Conservation (phyloP, 1,140 invertebrate genomes). For the Mercenaria mercenaria region DNA sequence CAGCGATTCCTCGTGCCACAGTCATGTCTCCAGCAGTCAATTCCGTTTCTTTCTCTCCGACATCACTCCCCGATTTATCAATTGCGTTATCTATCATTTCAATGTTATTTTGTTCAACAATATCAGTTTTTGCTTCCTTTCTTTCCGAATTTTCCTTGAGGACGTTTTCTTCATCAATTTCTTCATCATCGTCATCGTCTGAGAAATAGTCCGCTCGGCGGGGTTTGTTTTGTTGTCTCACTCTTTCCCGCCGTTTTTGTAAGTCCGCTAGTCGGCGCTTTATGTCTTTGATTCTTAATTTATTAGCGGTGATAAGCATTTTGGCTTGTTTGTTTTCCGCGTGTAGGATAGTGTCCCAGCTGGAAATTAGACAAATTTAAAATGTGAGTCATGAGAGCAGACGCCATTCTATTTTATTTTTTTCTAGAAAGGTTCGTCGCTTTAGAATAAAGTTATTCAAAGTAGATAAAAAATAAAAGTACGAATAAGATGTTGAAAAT, state of each 20-base stretch:
- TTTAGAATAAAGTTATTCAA: too few species aligned
- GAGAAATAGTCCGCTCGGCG: constrained; percentile 15
- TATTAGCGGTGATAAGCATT: constrained; percentile 75
- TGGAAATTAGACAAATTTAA: constrained; percentile 43
- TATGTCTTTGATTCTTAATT: constrained; percentile 72
- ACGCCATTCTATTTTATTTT: not conserved
- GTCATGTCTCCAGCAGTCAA: not conserved
- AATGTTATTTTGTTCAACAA: too few species aligned
- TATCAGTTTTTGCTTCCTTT: too few species aligned
- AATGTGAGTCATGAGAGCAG: not conserved
- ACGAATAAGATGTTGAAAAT: too few species aligned
- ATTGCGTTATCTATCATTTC: too few species aligned
- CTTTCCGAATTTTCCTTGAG: too few species aligned
- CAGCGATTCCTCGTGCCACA: not conserved
- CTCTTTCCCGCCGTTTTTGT: constrained; percentile 54
- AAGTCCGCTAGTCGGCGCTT: constrained; percentile 63
- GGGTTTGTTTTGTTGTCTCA: not conserved
- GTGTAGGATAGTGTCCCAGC: constrained; percentile 78
- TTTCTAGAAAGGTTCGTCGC: too few species aligned
- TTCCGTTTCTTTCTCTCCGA: not conserved
- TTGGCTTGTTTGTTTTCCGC: constrained; percentile 79
- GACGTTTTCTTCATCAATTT: not conserved
- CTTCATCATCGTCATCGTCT: constrained; percentile 20
- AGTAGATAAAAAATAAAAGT: too few species aligned
- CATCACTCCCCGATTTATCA: not conserved